These are phyloP conservation scores for Patella depressa DNA, from an alignment of 2,888 invertebrate genomes.

Conservation along the genomic window DNA sequence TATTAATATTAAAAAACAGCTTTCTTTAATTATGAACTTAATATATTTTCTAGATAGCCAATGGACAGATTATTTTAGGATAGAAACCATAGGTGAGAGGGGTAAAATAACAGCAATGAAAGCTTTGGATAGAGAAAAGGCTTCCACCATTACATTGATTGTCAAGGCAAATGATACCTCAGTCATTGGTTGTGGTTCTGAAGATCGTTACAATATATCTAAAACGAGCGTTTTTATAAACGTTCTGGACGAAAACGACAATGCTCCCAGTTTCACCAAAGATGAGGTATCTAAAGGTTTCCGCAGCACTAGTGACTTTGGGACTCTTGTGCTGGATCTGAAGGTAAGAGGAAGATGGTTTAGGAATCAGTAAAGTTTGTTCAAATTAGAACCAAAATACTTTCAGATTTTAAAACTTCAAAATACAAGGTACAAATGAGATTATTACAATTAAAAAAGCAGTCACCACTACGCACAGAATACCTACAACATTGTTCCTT, in stretches of 20 bases:
- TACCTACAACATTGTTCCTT: no score
- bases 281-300: background rate
- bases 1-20: no score
- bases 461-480: no score
- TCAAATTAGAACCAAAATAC: no score
- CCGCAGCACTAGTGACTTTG: background rate
- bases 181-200: background rate
- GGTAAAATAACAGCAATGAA: background rate
- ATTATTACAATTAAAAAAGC: no score
- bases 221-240: background rate
- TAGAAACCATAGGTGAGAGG: no score
- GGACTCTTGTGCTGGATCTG: background rate
- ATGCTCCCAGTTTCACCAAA: background rate
- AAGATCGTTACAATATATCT: background rate
- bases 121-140: background rate
- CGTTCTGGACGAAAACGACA: background rate
- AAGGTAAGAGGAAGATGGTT: background rate
- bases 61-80: no score
- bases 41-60: no score
- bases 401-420: no score
- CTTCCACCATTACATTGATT: background rate
- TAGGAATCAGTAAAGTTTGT: no score
- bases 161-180: background rate
- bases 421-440: no score
- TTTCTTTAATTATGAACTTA: no score